Conservation (phyloP, 2,888 invertebrate species). For the Phragmatobia fuliginosa region DNA sequence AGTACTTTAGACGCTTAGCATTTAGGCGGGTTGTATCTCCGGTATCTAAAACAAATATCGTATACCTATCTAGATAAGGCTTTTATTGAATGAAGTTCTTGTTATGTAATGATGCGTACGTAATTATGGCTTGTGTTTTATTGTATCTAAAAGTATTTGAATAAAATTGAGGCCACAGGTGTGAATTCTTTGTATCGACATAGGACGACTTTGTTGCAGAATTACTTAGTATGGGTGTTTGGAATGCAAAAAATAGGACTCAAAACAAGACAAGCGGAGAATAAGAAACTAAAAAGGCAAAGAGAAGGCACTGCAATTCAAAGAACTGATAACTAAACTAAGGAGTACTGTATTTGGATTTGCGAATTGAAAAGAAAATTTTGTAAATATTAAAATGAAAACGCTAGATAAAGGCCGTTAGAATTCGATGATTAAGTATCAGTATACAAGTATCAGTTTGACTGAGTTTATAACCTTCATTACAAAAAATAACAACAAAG, state of each 20-base stretch:
- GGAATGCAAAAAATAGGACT: neutral
- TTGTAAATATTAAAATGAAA: neutral
- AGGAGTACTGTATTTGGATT: neutral
- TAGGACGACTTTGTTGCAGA: neutral
- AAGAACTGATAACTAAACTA: neutral
- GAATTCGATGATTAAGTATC: too few relatives aligned
- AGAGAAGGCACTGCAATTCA: neutral
- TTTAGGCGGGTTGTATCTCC: conserved; percentile 52
- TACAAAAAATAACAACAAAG: too few relatives aligned
- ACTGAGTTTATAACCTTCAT: too few relatives aligned
- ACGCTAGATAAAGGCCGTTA: neutral
- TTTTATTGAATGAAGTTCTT: conserved; percentile 28
- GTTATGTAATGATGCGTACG: conserved; percentile 31
- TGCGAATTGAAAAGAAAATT: neutral
- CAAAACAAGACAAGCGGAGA: neutral
- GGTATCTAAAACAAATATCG: conserved; percentile 58
- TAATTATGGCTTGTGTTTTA: conserved; percentile 16
- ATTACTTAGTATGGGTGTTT: neutral
- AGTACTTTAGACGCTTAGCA: conserved; percentile 39
- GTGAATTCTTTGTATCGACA: neutral
- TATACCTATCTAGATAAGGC: conserved; percentile 53
- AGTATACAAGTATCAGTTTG: too few relatives aligned
- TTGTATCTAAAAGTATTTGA: conserved; percentile 11
- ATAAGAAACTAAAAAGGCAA: neutral
- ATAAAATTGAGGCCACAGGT: conserved; percentile 19